Percentiles rank a stretch among this genome's conserved stretches.
Conservation (phyloP, 2,113 vertebrate genomes). For the Chaetura pelagica region DNA sequence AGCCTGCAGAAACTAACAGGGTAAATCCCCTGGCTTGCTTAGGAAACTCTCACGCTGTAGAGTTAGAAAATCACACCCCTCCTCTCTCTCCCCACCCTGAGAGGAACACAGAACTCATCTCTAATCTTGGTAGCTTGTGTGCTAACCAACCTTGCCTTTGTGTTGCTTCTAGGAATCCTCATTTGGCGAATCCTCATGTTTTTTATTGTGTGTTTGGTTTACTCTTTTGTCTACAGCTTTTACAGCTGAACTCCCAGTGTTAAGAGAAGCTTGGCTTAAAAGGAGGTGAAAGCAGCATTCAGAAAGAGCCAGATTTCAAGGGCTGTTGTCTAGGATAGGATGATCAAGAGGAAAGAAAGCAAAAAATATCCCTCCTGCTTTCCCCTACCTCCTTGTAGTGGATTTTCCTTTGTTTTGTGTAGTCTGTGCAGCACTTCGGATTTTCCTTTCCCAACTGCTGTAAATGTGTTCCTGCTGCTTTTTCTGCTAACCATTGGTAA, state of each 20-base stretch:
- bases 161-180: slow-evolving; percentile 40
- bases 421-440: not conserved
- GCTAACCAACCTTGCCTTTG: not conserved
- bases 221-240: slow-evolving; percentile 1
- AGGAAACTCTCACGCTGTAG: not conserved
- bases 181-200: not conserved
- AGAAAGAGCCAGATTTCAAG: not conserved
- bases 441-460: not conserved
- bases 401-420: not conserved
- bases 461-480: not conserved
- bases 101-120: not conserved
- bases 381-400: not conserved
- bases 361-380: not conserved
- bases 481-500: not conserved
- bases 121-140: not conserved
- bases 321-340: not conserved
- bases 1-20: not conserved
- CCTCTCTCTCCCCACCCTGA: too few species aligned
- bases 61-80: not conserved
- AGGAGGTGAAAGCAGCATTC: not conserved
- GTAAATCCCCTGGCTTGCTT: not conserved
- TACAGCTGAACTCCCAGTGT: not conserved
- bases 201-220: slow-evolving; percentile 18
- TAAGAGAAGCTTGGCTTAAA: not conserved
- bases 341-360: not conserved